Evolutionary conservation across 2,797 vertebrate genomes (phyloP), one percentile per base, ranked within the genome.

Genomic region (Sebastolobus alascanus): DNA sequence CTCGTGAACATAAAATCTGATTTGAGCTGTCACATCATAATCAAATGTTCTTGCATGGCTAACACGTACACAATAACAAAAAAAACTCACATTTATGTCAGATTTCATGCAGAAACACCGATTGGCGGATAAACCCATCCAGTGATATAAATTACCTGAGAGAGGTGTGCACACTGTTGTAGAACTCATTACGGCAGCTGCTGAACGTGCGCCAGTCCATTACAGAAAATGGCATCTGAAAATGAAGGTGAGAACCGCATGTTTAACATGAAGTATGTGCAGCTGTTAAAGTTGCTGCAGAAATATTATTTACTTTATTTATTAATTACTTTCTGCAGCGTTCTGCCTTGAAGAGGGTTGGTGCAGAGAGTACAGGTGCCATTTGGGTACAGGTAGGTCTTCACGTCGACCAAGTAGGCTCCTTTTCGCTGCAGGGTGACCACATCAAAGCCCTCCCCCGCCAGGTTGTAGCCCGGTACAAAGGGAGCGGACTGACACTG

Each of bases 391-490:
- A 88, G 3, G 75, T 37, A 90, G 8, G 85, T 86, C 0, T 12
- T 80, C 61, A 87, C 16, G 2, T 93, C 83, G 14, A 68, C n/a
- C 83, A 86, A 0, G 20, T 79, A 75, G 52, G 85, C 73, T 20
- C 29, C 38, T 76, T 65, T 88, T 11, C 74, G 74, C 0, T 11
- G 61, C 83, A 84, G 1, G 8, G 75, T 84, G 82, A 91, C 88
- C 1, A 89, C 54, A 1, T 91, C 5, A 1, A 79, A 90, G 27
- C 91, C 88, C 67, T 77, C 59, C 8, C 91, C 91, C 20, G 85
- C 73, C 88, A 93, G 66, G 75, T 88, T 75, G 83, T 91, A 0
- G 1, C 91, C 87, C 7, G 90, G 91, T 3, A 82, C 85, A 16
- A 89, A 93, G 16, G 68, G 73, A 46, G 77, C 77, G 0, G 71